Base-by-base conservation (phyloP, 2,888 invertebrate species). In the Digitonthophagus gazella region DNA sequence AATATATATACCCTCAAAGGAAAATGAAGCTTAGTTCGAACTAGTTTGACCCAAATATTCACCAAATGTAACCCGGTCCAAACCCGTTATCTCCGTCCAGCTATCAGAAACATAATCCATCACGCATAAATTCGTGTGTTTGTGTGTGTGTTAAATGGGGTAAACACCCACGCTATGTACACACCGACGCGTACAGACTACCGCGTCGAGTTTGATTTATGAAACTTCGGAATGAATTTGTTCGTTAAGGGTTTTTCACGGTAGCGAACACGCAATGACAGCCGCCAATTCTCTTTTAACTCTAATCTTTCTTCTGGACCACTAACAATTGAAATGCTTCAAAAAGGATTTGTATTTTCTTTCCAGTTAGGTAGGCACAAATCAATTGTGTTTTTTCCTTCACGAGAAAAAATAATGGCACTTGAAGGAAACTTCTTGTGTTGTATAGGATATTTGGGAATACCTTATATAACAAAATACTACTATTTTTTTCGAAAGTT, bases 31-130 rank as follows among this genome's bases (percentile, higher is more conserved):
- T n/a, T n/a, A n/a, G n/a, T n/a, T n/a, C 15, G 15, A 20, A n/a
- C 8, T 61, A 61, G 18, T 61, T 61, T 61, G 61, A 61, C 61
- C 61, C n/a, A 61, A 61, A 61, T 61, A 61, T n/a, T 18, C 57
- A 57, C 15, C 61, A 61, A 18, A n/a, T 19, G 61, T 18, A 18
- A 19, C 19, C 18, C 61, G n/a, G n/a, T 61, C 18, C 20, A 18
- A 55, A 15, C 14, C 18, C 22, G 68, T 28, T 68, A 65, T 65
- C 64, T 56, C 56, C 64, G 22, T 15, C 14, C 14, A 67, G 67
- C 65, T 65, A 70, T 70, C 70, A 66, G 57, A 70, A 67, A 66
- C 67, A 67, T 70, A 70, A 70, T 70, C 67, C 65, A 70, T 70
- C 67, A 70, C 65, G 67, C 67, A 67, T 58, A 67, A 63, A 67